phyloP scores from a whole-genome alignment of 1,140 invertebrate genomes.

The Rhynchophorus ferrugineus region DNA sequence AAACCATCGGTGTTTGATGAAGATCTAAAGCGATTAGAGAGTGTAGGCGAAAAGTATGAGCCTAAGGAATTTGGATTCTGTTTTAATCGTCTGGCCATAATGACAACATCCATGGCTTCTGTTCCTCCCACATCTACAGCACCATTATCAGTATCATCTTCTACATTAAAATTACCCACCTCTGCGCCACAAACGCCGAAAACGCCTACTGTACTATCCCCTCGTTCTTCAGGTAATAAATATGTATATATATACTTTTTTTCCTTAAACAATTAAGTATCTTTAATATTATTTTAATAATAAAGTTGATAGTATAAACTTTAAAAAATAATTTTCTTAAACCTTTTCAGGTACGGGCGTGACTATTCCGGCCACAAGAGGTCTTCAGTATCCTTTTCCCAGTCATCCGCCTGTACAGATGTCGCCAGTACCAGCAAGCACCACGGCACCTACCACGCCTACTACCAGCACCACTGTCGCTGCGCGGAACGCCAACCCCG shows the following conservation, averaged over 20 bases:
- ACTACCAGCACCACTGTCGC: slow-evolving; percentile 24
- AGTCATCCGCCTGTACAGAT: slow-evolving; percentile 56
- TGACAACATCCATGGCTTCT: slow-evolving; percentile 17
- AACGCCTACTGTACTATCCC: slow-evolving; percentile 33
- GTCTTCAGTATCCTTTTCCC: slow-evolving; percentile 75
- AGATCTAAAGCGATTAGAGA: slow-evolving; percentile 87
- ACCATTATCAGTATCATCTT: slow-evolving; percentile 18
- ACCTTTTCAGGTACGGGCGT: slow-evolving; percentile 24
- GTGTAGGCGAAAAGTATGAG: slow-evolving; percentile 80
- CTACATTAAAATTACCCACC: slow-evolving; percentile 23
- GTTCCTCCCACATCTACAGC: slow-evolving; percentile 11
- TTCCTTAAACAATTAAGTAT: too few relatives aligned
- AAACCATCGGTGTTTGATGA: slow-evolving; percentile 93
- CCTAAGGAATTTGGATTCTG: slow-evolving; percentile 53
- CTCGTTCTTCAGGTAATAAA: slow-evolving; percentile 35
- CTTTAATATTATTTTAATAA: too few relatives aligned
- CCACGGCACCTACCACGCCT: slow-evolving; percentile 18
- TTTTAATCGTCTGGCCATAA: slow-evolving; percentile 14
- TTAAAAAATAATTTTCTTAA: too few relatives aligned
- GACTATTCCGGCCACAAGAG: slow-evolving; percentile 45
- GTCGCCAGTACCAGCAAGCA: slow-evolving; percentile 24
- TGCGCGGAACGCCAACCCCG: slow-evolving; percentile 27
- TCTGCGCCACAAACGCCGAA: slow-evolving; percentile 25
- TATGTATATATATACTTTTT: too few relatives aligned
- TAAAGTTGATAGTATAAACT: too few relatives aligned